Percentiles rank a stretch among this genome's conserved stretches.
Evolutionary conservation across 1,140 invertebrate genomes (phyloP).

Genomic region (Drosophila subpulchrella): DNA sequence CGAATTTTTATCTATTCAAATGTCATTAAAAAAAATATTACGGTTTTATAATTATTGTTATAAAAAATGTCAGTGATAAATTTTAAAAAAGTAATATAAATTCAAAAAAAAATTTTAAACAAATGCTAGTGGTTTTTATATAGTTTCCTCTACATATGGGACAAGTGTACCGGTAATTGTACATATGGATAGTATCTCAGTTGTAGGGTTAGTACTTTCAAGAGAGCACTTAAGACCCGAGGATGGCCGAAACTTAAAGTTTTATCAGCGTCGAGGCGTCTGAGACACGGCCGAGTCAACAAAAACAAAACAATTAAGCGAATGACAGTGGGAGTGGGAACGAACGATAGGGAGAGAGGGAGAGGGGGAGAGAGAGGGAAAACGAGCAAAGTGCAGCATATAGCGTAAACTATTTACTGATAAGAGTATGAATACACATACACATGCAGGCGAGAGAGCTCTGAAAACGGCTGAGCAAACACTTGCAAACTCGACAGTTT

Average conservation of each 20-base stretch:
- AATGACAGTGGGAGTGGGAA: conserved; percentile 9
- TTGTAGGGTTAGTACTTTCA: background rate
- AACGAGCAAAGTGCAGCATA: conserved; percentile 53
- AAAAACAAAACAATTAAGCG: conserved; percentile 55
- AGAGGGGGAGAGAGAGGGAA: background rate
- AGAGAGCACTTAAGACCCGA: conserved; percentile 2
- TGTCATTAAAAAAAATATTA: no score
- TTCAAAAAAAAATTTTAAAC: no score
- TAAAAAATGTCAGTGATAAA: no score
- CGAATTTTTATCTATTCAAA: no score
- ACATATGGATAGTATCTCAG: background rate
- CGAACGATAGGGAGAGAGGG: background rate
- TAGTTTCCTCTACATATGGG: no score
- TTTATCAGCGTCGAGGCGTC: conserved; percentile 54
- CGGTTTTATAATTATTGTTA: no score
- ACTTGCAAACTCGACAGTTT: conserved; percentile 65
- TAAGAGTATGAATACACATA: conserved; percentile 53
- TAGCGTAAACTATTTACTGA: conserved; percentile 78
- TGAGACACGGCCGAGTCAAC: conserved; percentile 25
- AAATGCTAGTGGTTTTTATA: no score
- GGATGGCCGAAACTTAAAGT: conserved; percentile 15
- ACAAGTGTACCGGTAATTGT: no score
- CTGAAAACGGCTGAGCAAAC: conserved; percentile 75
- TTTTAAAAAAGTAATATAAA: no score
- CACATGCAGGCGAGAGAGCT: conserved; percentile 6